These are phyloP conservation scores for Pachymerium ferrugineum DNA, from an alignment of 2,888 invertebrate genomes.

Conservation along the genomic window DNA sequence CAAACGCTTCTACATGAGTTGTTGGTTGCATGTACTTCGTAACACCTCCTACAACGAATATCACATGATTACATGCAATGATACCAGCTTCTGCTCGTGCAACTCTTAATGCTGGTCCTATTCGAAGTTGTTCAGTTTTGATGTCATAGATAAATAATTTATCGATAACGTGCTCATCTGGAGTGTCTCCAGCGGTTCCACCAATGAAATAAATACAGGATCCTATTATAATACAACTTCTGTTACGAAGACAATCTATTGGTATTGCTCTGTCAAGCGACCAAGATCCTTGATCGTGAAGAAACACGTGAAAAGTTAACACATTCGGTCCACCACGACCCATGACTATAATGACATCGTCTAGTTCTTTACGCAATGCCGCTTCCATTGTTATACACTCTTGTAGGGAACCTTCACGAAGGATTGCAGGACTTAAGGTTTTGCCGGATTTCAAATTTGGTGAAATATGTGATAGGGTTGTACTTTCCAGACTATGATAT, in stretches of 20 bases:
- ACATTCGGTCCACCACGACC: not conserved
- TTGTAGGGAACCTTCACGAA: no score
- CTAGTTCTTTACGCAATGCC: not conserved
- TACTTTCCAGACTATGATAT: no score
- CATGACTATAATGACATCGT: not conserved
- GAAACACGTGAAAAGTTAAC: not conserved
- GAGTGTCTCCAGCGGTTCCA: not conserved
- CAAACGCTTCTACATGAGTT: not conserved
- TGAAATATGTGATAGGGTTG: no score
- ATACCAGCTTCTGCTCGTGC: not conserved
- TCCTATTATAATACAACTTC: not conserved
- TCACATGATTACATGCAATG: not conserved
- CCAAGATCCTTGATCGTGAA: not conserved
- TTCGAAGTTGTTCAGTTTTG: not conserved
- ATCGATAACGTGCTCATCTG: not conserved
- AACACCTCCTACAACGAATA: not conserved
- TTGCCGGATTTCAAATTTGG: no score
- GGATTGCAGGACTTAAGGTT: no score
- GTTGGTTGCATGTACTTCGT: not conserved
- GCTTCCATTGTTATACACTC: not conserved
- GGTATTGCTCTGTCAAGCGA: not conserved
- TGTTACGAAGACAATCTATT: not conserved
- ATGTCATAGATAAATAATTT: not conserved
- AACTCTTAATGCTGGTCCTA: not conserved
- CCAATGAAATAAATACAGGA: not conserved